Conservation (phyloP, 2,888 invertebrate species). For the Acronicta alni region DNA sequence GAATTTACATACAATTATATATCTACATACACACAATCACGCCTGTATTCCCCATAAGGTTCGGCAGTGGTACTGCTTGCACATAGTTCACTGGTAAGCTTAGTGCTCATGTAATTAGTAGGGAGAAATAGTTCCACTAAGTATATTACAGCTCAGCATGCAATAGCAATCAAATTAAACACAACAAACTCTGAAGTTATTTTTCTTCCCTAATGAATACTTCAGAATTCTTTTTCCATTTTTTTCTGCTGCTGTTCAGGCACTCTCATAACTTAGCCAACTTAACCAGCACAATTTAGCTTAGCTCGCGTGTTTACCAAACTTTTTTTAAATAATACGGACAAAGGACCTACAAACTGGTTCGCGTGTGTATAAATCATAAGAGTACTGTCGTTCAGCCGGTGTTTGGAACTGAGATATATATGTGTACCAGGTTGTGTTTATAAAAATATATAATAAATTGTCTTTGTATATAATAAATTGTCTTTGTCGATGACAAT, state of each 20-base stretch:
- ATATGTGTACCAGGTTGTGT: constrained; percentile 71
- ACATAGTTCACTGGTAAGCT: too few relatives aligned
- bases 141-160: background rate
- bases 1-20: too few relatives aligned
- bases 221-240: constrained; percentile 9
- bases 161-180: background rate
- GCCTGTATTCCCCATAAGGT: too few relatives aligned
- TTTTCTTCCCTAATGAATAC: constrained; percentile 8
- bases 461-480: too few relatives aligned
- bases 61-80: too few relatives aligned
- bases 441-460: too few relatives aligned
- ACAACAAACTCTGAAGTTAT: background rate
- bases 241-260: constrained; percentile 7
- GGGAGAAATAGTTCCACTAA: too few relatives aligned
- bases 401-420: constrained; percentile 74
- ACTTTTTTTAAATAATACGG: constrained; percentile 35
- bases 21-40: too few relatives aligned
- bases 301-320: constrained; percentile 34
- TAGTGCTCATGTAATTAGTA: too few relatives aligned
- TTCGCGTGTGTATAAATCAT: constrained; percentile 74
- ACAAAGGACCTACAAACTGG: constrained; percentile 51
- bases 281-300: constrained; percentile 3
- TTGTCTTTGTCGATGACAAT: constrained; percentile 51
- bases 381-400: constrained; percentile 70
- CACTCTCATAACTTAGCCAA: constrained; percentile 12